Conservation (phyloP, 2,888 invertebrate species). For the Athetis lepigone region DNA sequence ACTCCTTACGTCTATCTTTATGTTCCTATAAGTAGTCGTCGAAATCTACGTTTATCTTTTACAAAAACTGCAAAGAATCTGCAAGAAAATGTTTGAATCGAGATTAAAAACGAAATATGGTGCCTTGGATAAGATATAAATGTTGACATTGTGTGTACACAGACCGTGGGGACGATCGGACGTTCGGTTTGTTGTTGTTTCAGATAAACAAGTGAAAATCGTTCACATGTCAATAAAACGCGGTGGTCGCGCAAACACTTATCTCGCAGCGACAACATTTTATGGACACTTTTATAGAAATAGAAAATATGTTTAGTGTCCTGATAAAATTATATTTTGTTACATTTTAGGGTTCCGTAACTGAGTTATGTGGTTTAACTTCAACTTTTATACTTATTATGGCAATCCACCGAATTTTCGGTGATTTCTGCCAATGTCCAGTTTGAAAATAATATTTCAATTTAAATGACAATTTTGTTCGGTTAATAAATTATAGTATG, state of each 20-base stretch:
- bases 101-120: neutral
- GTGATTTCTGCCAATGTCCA: too few relatives aligned
- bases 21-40: neutral
- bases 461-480: too few relatives aligned
- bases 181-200: constrained; percentile 31
- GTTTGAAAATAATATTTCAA: too few relatives aligned
- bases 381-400: too few relatives aligned
- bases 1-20: neutral
- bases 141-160: constrained; percentile 30
- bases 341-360: neutral
- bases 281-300: constrained; percentile 30
- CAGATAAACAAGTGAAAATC: constrained; percentile 45
- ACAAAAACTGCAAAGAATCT: neutral
- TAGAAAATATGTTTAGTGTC: constrained; percentile 21
- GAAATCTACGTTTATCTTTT: neutral
- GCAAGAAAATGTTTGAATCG: neutral
- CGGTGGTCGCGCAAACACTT: constrained; percentile 44
- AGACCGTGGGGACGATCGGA: constrained; percentile 10
- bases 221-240: constrained; percentile 48
- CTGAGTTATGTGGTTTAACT: too few relatives aligned
- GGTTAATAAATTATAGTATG: too few relatives aligned
- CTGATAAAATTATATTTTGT: constrained; percentile 20
- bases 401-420: too few relatives aligned
- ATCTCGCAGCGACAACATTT: constrained; percentile 35
- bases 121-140: constrained; percentile 15